Conservation (phyloP, 2,888 invertebrate species). For the Pseudoips prasinana region DNA sequence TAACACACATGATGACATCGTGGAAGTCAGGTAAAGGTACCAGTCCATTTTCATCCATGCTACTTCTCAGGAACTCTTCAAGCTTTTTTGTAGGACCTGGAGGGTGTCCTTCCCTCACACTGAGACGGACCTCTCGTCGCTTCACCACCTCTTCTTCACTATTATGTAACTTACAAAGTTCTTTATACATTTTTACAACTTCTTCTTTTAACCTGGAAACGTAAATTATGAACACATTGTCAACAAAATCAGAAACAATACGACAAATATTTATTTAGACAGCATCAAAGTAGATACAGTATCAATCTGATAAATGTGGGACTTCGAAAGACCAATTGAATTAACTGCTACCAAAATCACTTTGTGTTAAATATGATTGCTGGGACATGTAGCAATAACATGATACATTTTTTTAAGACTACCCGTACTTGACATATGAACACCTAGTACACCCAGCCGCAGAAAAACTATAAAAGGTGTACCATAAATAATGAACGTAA, state of each 20-base stretch:
- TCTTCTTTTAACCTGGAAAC: conserved; percentile 48
- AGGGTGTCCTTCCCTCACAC: conserved; percentile 42
- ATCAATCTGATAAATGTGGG: too few relatives aligned
- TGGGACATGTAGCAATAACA: too few relatives aligned
- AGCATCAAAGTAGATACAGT: too few relatives aligned
- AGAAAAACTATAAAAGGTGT: too few relatives aligned
- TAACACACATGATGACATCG: conserved; percentile 64
- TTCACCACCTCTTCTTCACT: conserved; percentile 38
- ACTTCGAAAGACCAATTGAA: too few relatives aligned
- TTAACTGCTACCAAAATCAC: too few relatives aligned
- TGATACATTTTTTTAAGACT: too few relatives aligned
- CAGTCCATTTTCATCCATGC: conserved; percentile 44
- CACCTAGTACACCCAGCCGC: too few relatives aligned
- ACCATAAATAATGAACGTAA: too few relatives aligned
- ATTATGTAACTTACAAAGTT: conserved; percentile 44
- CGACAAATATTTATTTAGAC: background rate
- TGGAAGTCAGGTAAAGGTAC: conserved; percentile 72
- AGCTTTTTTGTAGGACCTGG: conserved; percentile 53
- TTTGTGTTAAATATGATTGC: too few relatives aligned
- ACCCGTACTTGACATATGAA: too few relatives aligned
- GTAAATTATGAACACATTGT: too few relatives aligned
- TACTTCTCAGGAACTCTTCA: conserved; percentile 50
- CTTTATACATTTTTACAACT: conserved; percentile 47
- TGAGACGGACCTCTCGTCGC: conserved; percentile 41
- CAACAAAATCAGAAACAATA: background rate